A percentile compares a stretch with the other conserved stretches of the same genome.
phyloP scores from a whole-genome alignment of 2,113 vertebrate genomes.

The Lampris incognitus region DNA sequence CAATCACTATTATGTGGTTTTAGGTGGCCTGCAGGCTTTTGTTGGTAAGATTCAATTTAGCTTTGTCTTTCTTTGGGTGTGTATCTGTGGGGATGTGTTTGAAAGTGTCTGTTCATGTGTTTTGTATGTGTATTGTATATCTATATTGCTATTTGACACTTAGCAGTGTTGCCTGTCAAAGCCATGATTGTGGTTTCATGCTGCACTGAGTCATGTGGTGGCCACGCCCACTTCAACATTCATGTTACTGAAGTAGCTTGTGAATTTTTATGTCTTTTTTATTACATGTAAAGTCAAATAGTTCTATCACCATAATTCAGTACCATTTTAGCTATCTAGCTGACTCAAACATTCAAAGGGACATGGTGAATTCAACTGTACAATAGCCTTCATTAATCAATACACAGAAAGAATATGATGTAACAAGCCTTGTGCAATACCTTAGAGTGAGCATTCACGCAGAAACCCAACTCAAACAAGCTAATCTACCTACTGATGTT shows the following conservation, averaged over 20 bases:
- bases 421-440: too few relatives aligned
- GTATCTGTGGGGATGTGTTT: not conserved
- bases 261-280: not conserved
- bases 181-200: not conserved
- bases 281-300: too few relatives aligned
- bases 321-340: too few relatives aligned
- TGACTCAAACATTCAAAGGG: too few relatives aligned
- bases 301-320: too few relatives aligned
- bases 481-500: too few relatives aligned
- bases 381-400: too few relatives aligned
- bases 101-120: not conserved
- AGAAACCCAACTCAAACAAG: too few relatives aligned
- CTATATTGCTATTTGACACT: not conserved
- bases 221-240: constrained; percentile 26
- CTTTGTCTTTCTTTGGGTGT: not conserved
- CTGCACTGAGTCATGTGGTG: not conserved
- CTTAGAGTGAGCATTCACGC: too few relatives aligned
- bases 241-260: not conserved
- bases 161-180: not conserved
- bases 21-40: not conserved
- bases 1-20: not conserved
- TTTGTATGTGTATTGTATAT: not conserved
- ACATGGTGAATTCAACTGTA: too few relatives aligned
- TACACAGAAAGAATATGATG: too few relatives aligned
- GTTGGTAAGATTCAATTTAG: not conserved